Evolutionary conservation across 2,888 invertebrate genomes (phyloP).

Genomic region (Pseudococcus jackbeardsleyi): DNA sequence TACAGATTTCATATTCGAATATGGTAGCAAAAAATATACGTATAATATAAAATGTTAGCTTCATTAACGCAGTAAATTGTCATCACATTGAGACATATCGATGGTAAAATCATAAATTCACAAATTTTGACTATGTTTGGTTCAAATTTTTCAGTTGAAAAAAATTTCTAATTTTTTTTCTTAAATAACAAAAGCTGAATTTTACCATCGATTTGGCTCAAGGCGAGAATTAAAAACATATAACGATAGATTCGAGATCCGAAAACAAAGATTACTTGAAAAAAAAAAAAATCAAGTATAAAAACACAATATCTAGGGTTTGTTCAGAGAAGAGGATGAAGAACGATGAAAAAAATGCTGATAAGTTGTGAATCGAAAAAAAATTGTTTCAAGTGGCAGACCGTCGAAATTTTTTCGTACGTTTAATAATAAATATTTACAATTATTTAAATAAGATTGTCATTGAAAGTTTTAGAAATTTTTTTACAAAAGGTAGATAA

Average conservation of each 20-base stretch:
- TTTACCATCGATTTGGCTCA: background rate
- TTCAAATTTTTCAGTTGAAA: background rate
- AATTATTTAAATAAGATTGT: constrained; percentile 50
- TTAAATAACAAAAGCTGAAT: background rate
- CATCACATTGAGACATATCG: background rate
- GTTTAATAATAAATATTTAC: constrained; percentile 27
- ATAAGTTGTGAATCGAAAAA: background rate
- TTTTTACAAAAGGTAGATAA: constrained; percentile 41
- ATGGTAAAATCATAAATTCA: background rate
- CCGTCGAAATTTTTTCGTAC: background rate
- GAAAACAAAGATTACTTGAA: constrained; percentile 49
- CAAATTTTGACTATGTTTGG: background rate
- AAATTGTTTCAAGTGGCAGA: background rate
- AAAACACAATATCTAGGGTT: background rate
- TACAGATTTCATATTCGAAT: background rate
- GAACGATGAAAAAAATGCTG: background rate
- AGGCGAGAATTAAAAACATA: constrained; percentile 31
- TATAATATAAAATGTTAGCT: constrained; percentile 42
- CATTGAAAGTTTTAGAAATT: constrained; percentile 40
- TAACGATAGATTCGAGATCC: constrained; percentile 46
- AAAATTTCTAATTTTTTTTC: background rate
- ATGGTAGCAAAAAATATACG: constrained; percentile 38
- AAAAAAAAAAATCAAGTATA: background rate
- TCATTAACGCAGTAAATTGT: constrained; percentile 48
- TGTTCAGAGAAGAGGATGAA: background rate